Conservation (phyloP, 1,140 invertebrate genomes). For the Danaus plexippus region DNA sequence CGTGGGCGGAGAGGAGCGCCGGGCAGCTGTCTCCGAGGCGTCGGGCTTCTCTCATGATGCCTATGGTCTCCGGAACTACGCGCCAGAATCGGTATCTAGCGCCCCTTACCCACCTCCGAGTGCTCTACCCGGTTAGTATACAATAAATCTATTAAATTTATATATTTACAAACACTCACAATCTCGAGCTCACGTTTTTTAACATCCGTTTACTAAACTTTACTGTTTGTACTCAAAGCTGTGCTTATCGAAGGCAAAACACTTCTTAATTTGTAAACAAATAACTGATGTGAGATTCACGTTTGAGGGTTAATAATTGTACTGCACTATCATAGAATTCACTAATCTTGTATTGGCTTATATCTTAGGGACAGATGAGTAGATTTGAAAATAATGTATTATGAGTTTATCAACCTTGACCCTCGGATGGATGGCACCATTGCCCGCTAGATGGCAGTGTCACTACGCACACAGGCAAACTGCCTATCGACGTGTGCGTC, state of each 20-base stretch:
- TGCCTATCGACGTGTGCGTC: conserved; percentile 34
- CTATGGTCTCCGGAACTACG: conserved; percentile 83
- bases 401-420: conserved; percentile 64
- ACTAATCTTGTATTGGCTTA: conserved; percentile 12
- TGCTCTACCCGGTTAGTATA: conserved; percentile 66
- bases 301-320: neutral
- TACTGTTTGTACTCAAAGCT: conserved; percentile 52
- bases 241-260: conserved; percentile 50
- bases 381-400: conserved; percentile 55
- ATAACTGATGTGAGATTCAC: conserved; percentile 4
- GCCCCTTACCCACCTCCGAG: conserved; percentile 86
- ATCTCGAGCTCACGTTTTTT: conserved; percentile 38
- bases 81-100: conserved; percentile 81
- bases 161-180: conserved; percentile 11
- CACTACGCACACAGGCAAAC: conserved; percentile 34
- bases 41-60: conserved; percentile 81
- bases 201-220: conserved; percentile 27
- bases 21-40: conserved; percentile 77
- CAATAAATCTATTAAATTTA: neutral
- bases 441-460: conserved; percentile 53
- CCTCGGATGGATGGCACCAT: conserved; percentile 26
- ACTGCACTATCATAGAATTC: too few relatives aligned
- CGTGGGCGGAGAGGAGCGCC: conserved; percentile 78
- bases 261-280: conserved; percentile 61
- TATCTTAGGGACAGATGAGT: conserved; percentile 29